Conservation (phyloP, 2,797 vertebrate species). For the Tadarida brasiliensis region DNA sequence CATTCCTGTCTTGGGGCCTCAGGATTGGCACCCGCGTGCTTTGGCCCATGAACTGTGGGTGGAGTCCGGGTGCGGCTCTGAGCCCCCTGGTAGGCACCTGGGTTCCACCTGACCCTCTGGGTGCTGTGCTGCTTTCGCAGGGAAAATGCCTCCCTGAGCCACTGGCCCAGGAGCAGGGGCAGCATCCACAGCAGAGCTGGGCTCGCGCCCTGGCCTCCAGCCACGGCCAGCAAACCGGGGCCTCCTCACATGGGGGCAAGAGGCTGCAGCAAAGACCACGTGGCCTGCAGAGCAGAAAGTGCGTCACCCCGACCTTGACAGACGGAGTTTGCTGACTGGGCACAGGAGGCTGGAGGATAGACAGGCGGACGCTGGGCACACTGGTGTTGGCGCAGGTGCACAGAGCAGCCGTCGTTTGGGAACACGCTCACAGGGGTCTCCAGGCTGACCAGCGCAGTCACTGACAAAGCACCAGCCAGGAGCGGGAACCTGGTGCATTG, state of each 20-base stretch:
- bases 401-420: rapidly evolving
- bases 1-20: background rate
- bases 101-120: background rate
- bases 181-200: background rate
- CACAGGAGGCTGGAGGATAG: background rate
- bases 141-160: background rate
- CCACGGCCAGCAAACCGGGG: background rate
- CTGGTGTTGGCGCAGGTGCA: background rate
- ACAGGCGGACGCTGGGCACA: background rate
- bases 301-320: background rate
- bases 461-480: background rate
- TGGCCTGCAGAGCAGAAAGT: background rate
- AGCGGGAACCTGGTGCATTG: background rate
- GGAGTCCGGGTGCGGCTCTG: background rate
- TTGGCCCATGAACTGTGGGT: background rate
- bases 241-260: too few species aligned
- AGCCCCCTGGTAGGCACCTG: too few species aligned
- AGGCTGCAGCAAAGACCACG: background rate
- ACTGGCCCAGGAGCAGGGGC: background rate
- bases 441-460: background rate
- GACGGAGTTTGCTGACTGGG: background rate
- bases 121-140: background rate
- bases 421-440: rapidly evolving
- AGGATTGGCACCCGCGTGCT: background rate
- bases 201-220: background rate